Conservation (phyloP, 2,888 invertebrate genomes). For the Marronus borbonicus region DNA sequence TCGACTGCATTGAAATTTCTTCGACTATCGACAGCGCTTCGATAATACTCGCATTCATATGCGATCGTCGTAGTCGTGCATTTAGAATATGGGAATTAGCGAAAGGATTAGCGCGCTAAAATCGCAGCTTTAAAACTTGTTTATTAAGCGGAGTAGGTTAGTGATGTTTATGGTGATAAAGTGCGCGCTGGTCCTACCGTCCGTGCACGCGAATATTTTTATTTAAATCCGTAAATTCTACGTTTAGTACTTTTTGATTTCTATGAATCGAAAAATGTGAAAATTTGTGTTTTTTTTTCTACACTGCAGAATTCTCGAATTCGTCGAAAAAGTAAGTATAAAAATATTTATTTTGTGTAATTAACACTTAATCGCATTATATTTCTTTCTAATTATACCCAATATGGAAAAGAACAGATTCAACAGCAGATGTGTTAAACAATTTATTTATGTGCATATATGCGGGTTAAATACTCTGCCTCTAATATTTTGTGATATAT, state of each 20-base stretch:
- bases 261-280: not conserved
- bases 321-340: not conserved
- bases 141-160: conserved; percentile 40
- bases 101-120: conserved; percentile 36
- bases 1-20: conserved; percentile 8
- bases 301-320: not conserved
- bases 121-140: conserved; percentile 30
- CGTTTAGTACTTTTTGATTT: too few species aligned
- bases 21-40: conserved; percentile 1
- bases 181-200: not conserved
- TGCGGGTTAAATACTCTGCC: too few species aligned
- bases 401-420: too few species aligned
- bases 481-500: too few species aligned
- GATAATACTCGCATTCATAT: not conserved
- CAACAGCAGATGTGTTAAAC: too few species aligned
- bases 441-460: too few species aligned
- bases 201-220: too few species aligned
- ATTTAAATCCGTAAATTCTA: too few species aligned
- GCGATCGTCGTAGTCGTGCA: not conserved
- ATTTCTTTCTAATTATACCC: too few species aligned
- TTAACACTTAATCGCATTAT: not conserved
- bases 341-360: not conserved
- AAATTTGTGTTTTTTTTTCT: not conserved
- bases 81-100: conserved; percentile 13
- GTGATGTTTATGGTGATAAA: conserved; percentile 17